Conservation (phyloP, 2,113 vertebrate genomes). For the Amphiprion ocellaris region DNA sequence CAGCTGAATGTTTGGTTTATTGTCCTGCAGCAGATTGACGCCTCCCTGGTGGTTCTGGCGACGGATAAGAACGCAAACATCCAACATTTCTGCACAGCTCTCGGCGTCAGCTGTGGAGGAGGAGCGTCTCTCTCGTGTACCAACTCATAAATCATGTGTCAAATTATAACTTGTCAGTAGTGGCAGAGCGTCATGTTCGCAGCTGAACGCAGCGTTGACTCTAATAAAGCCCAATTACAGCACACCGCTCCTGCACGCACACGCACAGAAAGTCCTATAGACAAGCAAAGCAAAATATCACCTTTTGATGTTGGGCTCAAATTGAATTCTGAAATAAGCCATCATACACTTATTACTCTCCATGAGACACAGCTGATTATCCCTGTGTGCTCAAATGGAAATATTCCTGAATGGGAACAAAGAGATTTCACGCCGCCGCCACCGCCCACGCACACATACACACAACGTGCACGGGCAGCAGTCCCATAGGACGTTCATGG, state of each 20-base stretch:
- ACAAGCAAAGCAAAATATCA: slow-evolving; percentile 36
- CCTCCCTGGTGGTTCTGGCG: not conserved
- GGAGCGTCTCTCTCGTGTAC: not conserved
- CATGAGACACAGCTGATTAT: slow-evolving; percentile 63
- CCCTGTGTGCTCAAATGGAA: slow-evolving; percentile 48
- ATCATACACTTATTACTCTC: slow-evolving; percentile 43
- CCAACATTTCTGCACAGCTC: not conserved
- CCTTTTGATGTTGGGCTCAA: slow-evolving; percentile 48
- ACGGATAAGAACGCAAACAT: not conserved
- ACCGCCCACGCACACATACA: slow-evolving; percentile 23
- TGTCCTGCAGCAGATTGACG: not conserved
- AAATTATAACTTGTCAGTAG: slow-evolving; percentile 15
- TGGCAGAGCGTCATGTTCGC: not conserved
- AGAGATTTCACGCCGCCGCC: slow-evolving; percentile 56
- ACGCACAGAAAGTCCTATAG: slow-evolving; percentile 11
- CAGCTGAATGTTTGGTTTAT: not conserved
- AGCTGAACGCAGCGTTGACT: slow-evolving; percentile 23
- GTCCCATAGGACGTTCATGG: slow-evolving; percentile 73
- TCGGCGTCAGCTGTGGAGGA: not conserved
- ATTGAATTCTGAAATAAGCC: slow-evolving; percentile 67
- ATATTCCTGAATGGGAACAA: slow-evolving; percentile 67
- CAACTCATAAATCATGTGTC: slow-evolving; percentile 21
- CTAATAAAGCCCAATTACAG: slow-evolving; percentile 48
- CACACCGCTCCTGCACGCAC: not conserved
- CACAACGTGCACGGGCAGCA: slow-evolving; percentile 41